phyloP scores from a whole-genome alignment of 2,888 invertebrate genomes.

The Aromia moschata region DNA sequence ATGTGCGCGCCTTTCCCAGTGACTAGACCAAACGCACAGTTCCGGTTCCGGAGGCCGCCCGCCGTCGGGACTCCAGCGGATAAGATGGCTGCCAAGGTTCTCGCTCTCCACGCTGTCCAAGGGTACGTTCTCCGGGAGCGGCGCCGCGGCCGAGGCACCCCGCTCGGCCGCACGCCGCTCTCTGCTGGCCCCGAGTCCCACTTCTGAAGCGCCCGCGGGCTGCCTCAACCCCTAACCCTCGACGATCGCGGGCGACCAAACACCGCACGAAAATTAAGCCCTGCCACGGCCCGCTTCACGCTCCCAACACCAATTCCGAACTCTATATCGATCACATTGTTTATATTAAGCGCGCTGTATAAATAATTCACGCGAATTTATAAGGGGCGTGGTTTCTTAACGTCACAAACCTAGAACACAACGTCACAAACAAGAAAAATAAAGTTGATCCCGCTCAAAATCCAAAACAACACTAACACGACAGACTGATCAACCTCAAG shows the following conservation, averaged over 20 bases:
- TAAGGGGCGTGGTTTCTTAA: slow-evolving; percentile 53
- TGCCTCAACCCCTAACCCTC: neutral
- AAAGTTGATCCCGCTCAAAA: too few relatives aligned
- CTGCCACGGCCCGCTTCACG: too few relatives aligned
- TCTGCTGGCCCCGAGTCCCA: slow-evolving; percentile 5
- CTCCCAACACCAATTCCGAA: neutral
- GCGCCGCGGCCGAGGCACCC: neutral
- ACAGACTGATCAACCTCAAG: too few relatives aligned
- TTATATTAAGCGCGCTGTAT: slow-evolving; percentile 7
- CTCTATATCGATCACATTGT: slow-evolving; percentile 12
- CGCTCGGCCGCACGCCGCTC: neutral
- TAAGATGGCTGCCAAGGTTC: slow-evolving; percentile 60
- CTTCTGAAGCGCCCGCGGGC: slow-evolving; percentile 5
- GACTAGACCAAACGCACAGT: slow-evolving; percentile 40
- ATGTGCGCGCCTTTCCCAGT: slow-evolving; percentile 53
- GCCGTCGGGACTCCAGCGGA: slow-evolving; percentile 35
- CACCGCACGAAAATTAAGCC: neutral
- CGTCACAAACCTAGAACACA: neutral
- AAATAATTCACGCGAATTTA: slow-evolving; percentile 4
- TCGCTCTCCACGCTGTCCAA: slow-evolving; percentile 50
- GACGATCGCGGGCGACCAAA: slow-evolving; percentile 1
- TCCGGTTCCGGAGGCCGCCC: slow-evolving; percentile 34
- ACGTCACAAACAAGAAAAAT: too few relatives aligned
- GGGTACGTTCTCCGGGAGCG: slow-evolving; percentile 51
- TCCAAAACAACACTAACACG: too few relatives aligned